These are phyloP conservation scores for Chrysemys picta DNA, from an alignment of 2,113 vertebrate species.

Conservation along the genomic window DNA sequence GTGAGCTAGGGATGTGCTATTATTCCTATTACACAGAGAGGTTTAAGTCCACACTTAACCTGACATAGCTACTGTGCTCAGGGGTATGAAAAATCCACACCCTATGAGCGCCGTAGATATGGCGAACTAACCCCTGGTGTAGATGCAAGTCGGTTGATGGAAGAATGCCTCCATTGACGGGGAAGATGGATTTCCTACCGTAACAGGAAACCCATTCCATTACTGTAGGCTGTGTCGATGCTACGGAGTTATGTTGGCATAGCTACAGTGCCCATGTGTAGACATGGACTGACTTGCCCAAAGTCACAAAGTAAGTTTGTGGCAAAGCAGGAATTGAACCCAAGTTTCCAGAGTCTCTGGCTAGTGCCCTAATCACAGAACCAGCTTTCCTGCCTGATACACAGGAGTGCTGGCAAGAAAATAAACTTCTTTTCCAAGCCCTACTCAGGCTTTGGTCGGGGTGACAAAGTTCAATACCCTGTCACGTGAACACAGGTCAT, in stretches of 20 bases:
- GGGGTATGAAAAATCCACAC: not conserved
- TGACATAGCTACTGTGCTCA: too few relatives aligned
- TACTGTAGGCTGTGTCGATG: not conserved
- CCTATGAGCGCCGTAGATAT: not conserved
- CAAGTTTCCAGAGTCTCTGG: not conserved
- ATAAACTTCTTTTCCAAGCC: not conserved
- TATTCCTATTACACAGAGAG: too few relatives aligned
- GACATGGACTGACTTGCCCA: not conserved
- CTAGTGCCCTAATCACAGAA: not conserved
- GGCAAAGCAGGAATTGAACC: not conserved
- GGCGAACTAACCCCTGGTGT: not conserved
- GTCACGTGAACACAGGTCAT: not conserved
- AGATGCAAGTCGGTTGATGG: not conserved
- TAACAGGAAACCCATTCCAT: not conserved
- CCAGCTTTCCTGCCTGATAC: not conserved
- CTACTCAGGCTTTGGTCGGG: not conserved
- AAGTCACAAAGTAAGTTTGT: not conserved
- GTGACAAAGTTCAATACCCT: not conserved
- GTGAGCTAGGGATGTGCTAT: too few relatives aligned
- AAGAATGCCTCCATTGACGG: too few relatives aligned
- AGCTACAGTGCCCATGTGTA: not conserved
- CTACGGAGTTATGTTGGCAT: not conserved
- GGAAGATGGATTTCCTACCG: not conserved
- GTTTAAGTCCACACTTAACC: too few relatives aligned
- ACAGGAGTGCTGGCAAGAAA: not conserved